Conservation (phyloP, 1,140 invertebrate species). For the Maconellicoccus hirsutus region DNA sequence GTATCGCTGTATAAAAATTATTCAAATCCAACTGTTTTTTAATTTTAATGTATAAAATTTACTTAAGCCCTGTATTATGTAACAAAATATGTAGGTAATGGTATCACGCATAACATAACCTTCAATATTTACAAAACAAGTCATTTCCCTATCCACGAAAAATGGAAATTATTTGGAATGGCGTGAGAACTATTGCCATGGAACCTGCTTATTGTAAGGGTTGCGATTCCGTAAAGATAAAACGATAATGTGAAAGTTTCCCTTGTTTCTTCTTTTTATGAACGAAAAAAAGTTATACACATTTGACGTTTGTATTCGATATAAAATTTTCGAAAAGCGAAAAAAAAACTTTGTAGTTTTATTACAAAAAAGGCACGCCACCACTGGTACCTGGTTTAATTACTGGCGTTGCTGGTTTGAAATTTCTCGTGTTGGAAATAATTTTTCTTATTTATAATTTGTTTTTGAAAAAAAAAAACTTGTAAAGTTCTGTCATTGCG, state of each 20-base stretch:
- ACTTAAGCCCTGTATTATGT: neutral
- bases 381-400: neutral
- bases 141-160: neutral
- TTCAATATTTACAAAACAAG: conserved; percentile 1
- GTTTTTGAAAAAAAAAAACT: neutral
- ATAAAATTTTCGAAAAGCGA: neutral
- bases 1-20: neutral
- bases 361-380: neutral
- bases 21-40: neutral
- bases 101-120: neutral
- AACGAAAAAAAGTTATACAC: neutral
- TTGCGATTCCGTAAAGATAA: neutral
- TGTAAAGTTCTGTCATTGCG: too few relatives aligned
- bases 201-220: conserved; percentile 7
- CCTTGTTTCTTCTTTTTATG: neutral
- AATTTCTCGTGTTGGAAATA: neutral
- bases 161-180: conserved; percentile 5
- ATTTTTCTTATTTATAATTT: neutral
- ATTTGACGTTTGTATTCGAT: neutral
- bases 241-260: neutral
- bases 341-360: neutral
- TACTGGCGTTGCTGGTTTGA: neutral
- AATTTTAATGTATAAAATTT: conserved; percentile 2
- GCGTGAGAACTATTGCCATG: conserved; percentile 1
- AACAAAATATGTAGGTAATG: neutral